Evolutionary conservation across 2,888 invertebrate genomes (phyloP), one percentile per base, ranked within the genome.

Genomic region (Athalia circularis): DNA sequence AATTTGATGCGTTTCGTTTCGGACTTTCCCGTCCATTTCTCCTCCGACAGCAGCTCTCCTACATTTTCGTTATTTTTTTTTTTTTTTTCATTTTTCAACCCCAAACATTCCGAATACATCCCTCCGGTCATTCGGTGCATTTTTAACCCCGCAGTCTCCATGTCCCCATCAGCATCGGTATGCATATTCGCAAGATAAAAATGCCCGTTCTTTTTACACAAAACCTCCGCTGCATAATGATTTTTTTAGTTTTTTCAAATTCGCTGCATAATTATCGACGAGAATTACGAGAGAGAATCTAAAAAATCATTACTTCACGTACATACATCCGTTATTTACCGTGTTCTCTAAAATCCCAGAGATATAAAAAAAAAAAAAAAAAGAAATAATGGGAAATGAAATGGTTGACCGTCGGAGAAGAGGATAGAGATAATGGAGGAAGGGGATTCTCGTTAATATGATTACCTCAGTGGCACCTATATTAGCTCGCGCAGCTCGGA

Each of bases 1-100:
- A 75, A 75, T 75, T 75, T 64, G 62, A 75, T 75, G 75, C 75
- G 75, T 75, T 75, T 75, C 75, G 62, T 72, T 72, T 45, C 59
- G 57, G 59, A 3, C 72, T 72, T 72, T 72, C 59, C 59, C 72
- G 52, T 64, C 62, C 75, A 62, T 62, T 75, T 75, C 5, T 75
- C 75, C 75, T 29, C 5, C 72, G n/a, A 8, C 45, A 9, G 45
- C 13, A 29, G 29, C 68, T 65, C 11, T 13, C 11, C 29, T 11
- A 29, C 50, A 29, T 29, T 29, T 6, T 59, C 52, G 50, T 11
- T 9, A 9, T 6, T 59, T 47, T 72, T 72, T 59, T 29, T 62
- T 29, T 29, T 6, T 59, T 52, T 29, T 11, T 9, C 43, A n/a
- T 59, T 47, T 72, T 72, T 59, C 72, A 72, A 47, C 72, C 59